Evolutionary conservation across 2,113 vertebrate genomes (phyloP).

Genomic region (Ceyx melanurus): DNA sequence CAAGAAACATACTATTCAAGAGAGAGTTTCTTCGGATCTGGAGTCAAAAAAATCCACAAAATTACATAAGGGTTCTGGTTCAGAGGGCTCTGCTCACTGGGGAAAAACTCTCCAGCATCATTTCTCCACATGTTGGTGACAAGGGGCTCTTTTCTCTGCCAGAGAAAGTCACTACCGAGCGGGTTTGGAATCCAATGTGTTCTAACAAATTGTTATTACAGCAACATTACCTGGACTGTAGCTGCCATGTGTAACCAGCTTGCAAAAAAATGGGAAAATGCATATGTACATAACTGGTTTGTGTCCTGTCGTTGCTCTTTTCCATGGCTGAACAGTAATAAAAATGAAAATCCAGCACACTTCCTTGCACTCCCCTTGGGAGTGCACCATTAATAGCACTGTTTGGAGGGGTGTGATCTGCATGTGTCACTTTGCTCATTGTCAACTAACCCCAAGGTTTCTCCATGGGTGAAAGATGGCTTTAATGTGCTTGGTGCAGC

Average conservation of each 20-base stretch:
- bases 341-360: not conserved
- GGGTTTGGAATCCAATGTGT: not conserved
- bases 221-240: not conserved
- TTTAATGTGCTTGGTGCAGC: not conserved
- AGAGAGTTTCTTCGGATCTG: not conserved
- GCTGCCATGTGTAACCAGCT: not conserved
- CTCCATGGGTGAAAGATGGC: not conserved
- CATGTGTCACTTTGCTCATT: not conserved
- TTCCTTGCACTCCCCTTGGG: not conserved
- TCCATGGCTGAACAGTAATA: not conserved
- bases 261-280: not conserved
- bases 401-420: not conserved
- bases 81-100: not conserved
- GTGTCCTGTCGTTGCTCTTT: not conserved
- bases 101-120: not conserved
- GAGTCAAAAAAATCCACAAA: not conserved
- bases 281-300: not conserved
- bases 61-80: constrained; percentile 41
- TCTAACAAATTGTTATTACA: not conserved
- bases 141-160: not conserved
- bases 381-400: not conserved
- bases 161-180: not conserved
- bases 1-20: constrained; percentile 24
- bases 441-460: not conserved
- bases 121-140: not conserved